A percentile compares a stretch with the other conserved stretches of the same genome.
These are phyloP conservation scores for Pseudorectes ferrugineus DNA, from an alignment of 2,113 vertebrate species.

Conservation along the genomic window DNA sequence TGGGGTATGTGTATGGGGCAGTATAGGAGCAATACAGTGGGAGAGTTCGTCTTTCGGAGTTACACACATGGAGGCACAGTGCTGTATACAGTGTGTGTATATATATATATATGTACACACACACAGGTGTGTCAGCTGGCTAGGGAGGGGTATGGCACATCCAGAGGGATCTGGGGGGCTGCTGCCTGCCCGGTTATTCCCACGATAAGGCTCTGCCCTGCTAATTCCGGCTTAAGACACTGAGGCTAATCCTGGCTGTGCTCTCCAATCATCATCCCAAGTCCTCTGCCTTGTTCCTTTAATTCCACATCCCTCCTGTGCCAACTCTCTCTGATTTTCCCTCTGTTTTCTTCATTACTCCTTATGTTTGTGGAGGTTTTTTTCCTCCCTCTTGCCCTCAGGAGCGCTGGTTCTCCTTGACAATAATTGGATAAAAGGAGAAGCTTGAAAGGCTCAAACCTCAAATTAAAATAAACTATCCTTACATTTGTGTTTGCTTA, in stretches of 20 bases:
- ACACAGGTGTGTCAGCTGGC: neutral
- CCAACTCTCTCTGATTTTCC: neutral
- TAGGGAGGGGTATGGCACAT: neutral
- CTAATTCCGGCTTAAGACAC: neutral
- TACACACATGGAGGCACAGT: rapidly evolving
- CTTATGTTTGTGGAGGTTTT: neutral
- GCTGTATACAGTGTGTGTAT: neutral
- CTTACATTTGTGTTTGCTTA: neutral
- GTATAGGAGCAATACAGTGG: neutral
- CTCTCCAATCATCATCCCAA: neutral
- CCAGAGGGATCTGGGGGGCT: rapidly evolving
- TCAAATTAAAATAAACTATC: neutral
- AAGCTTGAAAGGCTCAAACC: neutral
- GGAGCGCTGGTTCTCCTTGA: neutral
- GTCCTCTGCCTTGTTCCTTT: neutral
- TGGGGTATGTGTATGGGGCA: neutral
- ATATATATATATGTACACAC: neutral
- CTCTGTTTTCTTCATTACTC: neutral
- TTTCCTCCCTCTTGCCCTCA: neutral
- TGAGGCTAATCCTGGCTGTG: neutral
- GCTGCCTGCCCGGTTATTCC: neutral
- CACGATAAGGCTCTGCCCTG: neutral
- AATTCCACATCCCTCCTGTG: neutral
- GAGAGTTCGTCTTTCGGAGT: neutral
- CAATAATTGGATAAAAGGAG: neutral